These are phyloP conservation scores for Gymnothorax reevesii DNA, from an alignment of 2,797 vertebrate genomes.

Conservation along the genomic window DNA sequence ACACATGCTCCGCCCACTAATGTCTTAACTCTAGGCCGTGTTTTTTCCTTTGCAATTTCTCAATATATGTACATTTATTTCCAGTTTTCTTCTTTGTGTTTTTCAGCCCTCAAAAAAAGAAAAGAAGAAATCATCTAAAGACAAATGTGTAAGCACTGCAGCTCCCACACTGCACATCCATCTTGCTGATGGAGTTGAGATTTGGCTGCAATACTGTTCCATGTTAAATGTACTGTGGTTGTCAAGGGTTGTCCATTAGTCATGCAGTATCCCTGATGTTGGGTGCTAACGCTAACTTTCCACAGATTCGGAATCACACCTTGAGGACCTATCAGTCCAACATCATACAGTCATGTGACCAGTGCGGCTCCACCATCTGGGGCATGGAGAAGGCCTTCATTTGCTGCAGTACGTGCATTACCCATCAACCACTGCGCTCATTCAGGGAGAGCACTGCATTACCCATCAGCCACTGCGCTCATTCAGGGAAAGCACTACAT, in stretches of 20 bases:
- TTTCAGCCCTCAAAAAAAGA: slow-evolving; percentile 3
- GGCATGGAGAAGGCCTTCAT: slow-evolving; percentile 96
- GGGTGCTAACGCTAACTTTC: slow-evolving; percentile 9
- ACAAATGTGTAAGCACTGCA: background rate
- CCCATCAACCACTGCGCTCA: background rate
- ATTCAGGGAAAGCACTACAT: too few species aligned
- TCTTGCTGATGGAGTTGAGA: too few species aligned
- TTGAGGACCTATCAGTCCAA: slow-evolving; percentile 92
- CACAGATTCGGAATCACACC: slow-evolving; percentile 86
- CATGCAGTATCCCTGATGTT: background rate
- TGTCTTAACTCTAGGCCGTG: background rate
- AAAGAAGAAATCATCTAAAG: background rate
- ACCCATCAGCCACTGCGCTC: background rate
- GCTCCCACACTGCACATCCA: background rate
- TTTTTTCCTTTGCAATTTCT: background rate
- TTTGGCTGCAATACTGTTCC: background rate
- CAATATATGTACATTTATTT: background rate
- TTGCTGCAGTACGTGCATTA: slow-evolving; percentile 83
- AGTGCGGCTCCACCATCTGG: slow-evolving; percentile 93
- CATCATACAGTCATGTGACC: slow-evolving; percentile 93
- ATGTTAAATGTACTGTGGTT: too few species aligned
- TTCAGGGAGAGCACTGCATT: too few species aligned
- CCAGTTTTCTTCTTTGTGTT: background rate
- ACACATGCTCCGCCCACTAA: background rate
- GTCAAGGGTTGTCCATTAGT: too few species aligned